phyloP scores from a whole-genome alignment of 2,888 invertebrate genomes.

The Lucinisca nassula region DNA sequence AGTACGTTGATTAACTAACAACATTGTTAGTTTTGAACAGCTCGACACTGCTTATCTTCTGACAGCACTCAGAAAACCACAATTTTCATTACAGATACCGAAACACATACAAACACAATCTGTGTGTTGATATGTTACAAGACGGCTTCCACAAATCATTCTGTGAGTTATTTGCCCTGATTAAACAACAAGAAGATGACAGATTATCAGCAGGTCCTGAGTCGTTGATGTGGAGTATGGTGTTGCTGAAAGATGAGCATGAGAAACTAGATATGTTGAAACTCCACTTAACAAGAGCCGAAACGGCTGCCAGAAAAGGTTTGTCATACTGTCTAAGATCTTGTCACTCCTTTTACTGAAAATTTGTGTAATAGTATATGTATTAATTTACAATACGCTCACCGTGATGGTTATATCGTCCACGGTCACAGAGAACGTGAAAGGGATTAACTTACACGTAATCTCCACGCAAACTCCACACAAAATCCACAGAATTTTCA shows the following conservation, averaged over 20 bases:
- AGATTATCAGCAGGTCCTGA: conserved; percentile 86
- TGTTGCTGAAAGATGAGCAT: conserved; percentile 84
- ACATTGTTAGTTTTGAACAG: too few relatives aligned
- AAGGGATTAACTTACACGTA: too few relatives aligned
- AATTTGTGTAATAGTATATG: too few relatives aligned
- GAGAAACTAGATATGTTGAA: conserved; percentile 86
- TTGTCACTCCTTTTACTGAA: neutral
- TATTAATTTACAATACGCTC: too few relatives aligned
- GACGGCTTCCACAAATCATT: conserved; percentile 87
- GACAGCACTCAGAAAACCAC: neutral
- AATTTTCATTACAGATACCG: conserved; percentile 78
- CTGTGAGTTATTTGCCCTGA: conserved; percentile 86
- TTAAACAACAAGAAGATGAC: conserved; percentile 84
- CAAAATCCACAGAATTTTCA: too few relatives aligned
- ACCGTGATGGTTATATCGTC: too few relatives aligned
- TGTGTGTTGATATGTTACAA: conserved; percentile 87
- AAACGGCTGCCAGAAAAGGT: conserved; percentile 84
- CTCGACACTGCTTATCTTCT: neutral
- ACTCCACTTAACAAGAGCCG: conserved; percentile 84
- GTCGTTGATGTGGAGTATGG: conserved; percentile 85
- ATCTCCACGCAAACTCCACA: too few relatives aligned
- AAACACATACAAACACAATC: conserved; percentile 86
- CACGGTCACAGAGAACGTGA: too few relatives aligned
- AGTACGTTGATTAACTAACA: too few relatives aligned
- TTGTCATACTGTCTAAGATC: neutral